A percentile compares a stretch with the other conserved stretches of the same genome.
Conservation (phyloP, 2,113 vertebrate species). For the Corapipo altera region DNA sequence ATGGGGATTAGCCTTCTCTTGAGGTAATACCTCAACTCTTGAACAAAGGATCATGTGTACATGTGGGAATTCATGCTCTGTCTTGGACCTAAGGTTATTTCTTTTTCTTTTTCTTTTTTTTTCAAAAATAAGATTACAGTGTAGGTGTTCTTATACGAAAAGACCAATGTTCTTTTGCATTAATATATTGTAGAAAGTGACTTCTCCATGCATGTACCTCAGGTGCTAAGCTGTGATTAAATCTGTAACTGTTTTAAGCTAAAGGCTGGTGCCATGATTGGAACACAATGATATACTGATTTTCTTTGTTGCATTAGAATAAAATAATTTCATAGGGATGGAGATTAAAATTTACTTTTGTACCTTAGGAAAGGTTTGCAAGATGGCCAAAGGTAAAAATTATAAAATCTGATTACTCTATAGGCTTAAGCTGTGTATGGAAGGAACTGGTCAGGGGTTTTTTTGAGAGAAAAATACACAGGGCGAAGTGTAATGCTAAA, state of each 20-base stretch:
- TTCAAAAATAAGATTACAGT: neutral
- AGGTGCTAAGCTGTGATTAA: neutral
- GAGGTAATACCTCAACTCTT: neutral
- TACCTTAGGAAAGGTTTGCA: neutral
- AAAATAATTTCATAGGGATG: neutral
- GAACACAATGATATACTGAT: neutral
- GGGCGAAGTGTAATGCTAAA: neutral
- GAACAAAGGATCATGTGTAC: neutral
- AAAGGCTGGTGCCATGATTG: neutral
- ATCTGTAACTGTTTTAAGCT: neutral
- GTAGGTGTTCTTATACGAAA: neutral
- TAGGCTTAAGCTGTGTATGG: neutral
- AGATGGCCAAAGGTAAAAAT: neutral
- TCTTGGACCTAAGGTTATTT: neutral
- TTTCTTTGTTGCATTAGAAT: neutral
- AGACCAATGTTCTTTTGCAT: neutral
- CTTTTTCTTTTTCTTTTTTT: neutral
- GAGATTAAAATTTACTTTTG: neutral
- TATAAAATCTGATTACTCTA: neutral
- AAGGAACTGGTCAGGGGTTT: neutral
- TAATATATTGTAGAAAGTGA: neutral
- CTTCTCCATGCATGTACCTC: neutral
- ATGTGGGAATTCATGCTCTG: neutral
- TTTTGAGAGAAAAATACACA: neutral
- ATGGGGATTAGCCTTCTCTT: neutral